Percentiles rank a stretch among this genome's conserved stretches.
phyloP scores from a whole-genome alignment of 2,113 vertebrate genomes.

The Neotragus pygmaeus region DNA sequence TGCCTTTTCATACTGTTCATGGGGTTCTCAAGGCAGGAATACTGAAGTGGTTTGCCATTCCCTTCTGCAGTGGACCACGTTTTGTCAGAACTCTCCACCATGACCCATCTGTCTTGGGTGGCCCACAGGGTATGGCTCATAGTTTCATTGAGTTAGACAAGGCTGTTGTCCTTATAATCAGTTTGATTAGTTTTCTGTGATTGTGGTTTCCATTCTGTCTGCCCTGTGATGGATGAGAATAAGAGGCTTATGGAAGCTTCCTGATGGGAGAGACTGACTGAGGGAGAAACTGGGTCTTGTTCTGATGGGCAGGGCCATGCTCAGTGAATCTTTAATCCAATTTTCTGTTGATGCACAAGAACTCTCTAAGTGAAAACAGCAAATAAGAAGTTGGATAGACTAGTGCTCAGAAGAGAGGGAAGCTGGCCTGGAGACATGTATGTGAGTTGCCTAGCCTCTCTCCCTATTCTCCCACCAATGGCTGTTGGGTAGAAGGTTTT shows the following conservation, averaged over 20 bases:
- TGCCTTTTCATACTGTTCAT: not conserved
- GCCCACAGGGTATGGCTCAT: not conserved
- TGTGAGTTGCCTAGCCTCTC: not conserved
- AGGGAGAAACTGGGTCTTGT: not conserved
- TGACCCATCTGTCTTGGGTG: not conserved
- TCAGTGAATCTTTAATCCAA: not conserved
- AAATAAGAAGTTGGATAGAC: not conserved
- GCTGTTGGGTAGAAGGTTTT: not conserved
- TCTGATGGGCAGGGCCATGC: not conserved
- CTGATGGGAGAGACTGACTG: not conserved
- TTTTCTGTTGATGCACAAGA: not conserved
- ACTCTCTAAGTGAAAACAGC: not conserved
- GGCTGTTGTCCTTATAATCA: not conserved
- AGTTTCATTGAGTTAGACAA: not conserved
- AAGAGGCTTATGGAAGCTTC: not conserved
- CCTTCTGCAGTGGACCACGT: not conserved
- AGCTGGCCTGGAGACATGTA: not conserved
- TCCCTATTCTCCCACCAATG: not conserved
- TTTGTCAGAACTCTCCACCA: not conserved
- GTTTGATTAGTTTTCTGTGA: not conserved
- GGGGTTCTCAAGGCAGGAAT: not conserved
- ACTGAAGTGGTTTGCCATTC: not conserved
- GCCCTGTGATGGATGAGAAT: not conserved
- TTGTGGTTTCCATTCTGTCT: not conserved
- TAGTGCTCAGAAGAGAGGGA: not conserved